Base-by-base conservation (phyloP, 2,113 vertebrate species). In the Budorcas taxicolor region DNA sequence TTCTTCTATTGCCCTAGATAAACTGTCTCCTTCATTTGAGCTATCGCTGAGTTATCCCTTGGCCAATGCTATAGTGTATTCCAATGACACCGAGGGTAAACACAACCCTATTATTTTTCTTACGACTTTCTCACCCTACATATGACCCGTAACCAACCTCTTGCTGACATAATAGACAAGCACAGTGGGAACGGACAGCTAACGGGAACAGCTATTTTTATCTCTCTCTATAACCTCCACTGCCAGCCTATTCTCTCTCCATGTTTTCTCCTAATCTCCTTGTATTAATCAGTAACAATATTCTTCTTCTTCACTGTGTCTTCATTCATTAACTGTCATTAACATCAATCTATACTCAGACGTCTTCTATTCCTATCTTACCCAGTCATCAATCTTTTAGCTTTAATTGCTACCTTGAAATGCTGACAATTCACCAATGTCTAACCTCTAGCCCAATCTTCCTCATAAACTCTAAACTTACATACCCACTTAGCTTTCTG, bases 51-150 rank as follows among this genome's bases (percentile, higher is more conserved):
- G 19, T 31, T 33, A 52, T 15, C 40, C 47, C 33, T 57, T 45
- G 17, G 43, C 11, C 50, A 36, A 3, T 1, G 11, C 57, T 21
- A 5, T 0, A 3, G 6, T 10, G 25, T n/a, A 43, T 15, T 29
- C 1, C 31, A 33, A 12, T 2, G 53, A 11, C 19, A 43, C 14
- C 1, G 0, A 64, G 36, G 36, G 31, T 40, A 78, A 43, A 33
- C 17, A 45, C 47, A 31, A 43, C 7, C 6, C 13, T 16, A 25
- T 17, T 64, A 1, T 33, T 43, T 33, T 78, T 11, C 87, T n/a
- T 16, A 40, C 47, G 33, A n/a, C 3, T 17, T 31, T 29, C 43
- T 80, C 33, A 74, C 12, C 45, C 50, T 31, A 3, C 2, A 0
- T 23, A 13, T 40, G 45, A n/a, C 71, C 84, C 2, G 0, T 16